Evolutionary conservation across 2,888 invertebrate genomes (phyloP).

Genomic region (Ectropis crepuscularia): DNA sequence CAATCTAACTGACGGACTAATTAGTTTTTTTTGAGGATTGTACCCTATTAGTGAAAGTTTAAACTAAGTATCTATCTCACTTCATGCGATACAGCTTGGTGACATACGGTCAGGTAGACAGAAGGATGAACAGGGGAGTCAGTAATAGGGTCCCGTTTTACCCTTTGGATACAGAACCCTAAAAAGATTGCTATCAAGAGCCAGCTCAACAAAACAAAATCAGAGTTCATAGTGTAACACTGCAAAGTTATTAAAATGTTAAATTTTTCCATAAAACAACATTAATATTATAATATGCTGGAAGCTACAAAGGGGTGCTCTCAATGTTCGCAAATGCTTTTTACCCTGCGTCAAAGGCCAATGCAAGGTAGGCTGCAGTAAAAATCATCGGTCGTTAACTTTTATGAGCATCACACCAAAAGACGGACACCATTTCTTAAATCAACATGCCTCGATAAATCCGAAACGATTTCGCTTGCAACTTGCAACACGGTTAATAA

Average conservation of each 20-base stretch:
- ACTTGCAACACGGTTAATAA: constrained; percentile 16
- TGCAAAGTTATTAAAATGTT: constrained; percentile 1
- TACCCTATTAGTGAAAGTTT: too few relatives aligned
- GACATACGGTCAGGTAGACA: too few relatives aligned
- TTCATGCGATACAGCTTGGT: too few relatives aligned
- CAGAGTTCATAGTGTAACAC: not conserved
- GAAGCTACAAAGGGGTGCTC: constrained; percentile 15
- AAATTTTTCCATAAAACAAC: not conserved
- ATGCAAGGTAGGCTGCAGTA: constrained; percentile 24
- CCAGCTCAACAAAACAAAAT: not conserved
- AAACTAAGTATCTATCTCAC: too few relatives aligned
- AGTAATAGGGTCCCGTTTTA: too few relatives aligned
- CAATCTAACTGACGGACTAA: too few relatives aligned
- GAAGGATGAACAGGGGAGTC: too few relatives aligned
- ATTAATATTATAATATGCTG: not conserved
- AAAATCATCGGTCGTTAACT: constrained; percentile 28
- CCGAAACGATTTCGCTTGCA: constrained; percentile 24
- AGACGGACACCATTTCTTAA: constrained; percentile 29
- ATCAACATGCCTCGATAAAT: constrained; percentile 25
- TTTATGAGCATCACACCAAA: constrained; percentile 26
- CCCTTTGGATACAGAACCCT: too few relatives aligned
- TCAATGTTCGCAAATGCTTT: constrained; percentile 17
- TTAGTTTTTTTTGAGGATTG: too few relatives aligned
- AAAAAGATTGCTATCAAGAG: too few relatives aligned
- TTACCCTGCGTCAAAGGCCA: constrained; percentile 21